phyloP scores from a whole-genome alignment of 2,888 invertebrate species.

The Uropetala carovei region DNA sequence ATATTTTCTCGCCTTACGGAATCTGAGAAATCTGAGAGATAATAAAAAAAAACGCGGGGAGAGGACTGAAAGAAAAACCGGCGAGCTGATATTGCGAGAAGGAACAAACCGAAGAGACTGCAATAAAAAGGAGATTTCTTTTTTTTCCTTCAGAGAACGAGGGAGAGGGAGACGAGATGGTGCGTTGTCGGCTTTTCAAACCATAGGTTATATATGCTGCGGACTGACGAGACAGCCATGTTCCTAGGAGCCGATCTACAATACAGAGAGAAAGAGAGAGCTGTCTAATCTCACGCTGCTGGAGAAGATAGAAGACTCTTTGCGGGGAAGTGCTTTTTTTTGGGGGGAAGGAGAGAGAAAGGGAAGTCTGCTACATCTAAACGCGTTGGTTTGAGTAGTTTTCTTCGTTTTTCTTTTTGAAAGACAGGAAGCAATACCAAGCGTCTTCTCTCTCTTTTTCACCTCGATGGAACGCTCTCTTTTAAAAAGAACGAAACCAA shows the following conservation, averaged over 20 bases:
- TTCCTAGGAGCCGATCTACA: neutral
- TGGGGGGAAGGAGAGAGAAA: neutral
- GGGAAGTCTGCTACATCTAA: neutral
- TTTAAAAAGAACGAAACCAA: conserved; percentile 31
- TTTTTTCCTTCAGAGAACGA: neutral
- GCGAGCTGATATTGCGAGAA: neutral
- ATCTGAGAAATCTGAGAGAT: neutral
- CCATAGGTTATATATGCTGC: conserved; percentile 19
- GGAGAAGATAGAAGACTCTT: neutral
- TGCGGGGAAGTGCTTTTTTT: neutral
- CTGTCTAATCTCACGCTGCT: neutral
- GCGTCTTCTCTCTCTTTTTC: neutral
- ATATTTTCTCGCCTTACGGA: neutral
- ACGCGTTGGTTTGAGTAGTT: neutral
- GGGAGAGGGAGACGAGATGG: neutral
- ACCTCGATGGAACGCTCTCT: neutral
- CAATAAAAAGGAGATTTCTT: neutral
- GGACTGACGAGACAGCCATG: conserved; percentile 20
- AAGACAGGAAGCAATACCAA: conserved; percentile 8
- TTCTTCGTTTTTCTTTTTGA: neutral
- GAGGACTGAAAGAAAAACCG: neutral
- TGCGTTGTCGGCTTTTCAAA: conserved; percentile 13
- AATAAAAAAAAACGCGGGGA: neutral
- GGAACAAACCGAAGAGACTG: neutral
- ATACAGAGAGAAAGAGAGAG: conserved; percentile 16